Percentiles rank a stretch among this genome's conserved stretches.
Evolutionary conservation across 1,140 invertebrate genomes (phyloP).

Genomic region (Penaeus chinensis): DNA sequence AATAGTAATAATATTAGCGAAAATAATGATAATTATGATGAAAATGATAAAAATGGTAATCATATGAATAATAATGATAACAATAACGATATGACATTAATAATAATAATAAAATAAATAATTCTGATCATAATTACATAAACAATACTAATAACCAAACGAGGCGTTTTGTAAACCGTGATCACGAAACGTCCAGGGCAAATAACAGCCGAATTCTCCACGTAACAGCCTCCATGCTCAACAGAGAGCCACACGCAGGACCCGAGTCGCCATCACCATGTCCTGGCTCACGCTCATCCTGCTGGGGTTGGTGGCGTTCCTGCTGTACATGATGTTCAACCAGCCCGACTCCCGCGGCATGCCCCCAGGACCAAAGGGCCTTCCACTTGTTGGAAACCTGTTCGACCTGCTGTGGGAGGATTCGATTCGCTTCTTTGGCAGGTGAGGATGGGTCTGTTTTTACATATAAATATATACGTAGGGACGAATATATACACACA

Average conservation of each 20-base stretch:
- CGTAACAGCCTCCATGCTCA: background rate
- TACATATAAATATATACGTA: no score
- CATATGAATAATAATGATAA: no score
- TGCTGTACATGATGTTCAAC: slow-evolving; percentile 21
- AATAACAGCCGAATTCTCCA: background rate
- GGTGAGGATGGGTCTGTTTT: slow-evolving; percentile 9
- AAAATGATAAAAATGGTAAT: no score
- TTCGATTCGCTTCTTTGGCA: slow-evolving; percentile 48
- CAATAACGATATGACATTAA: no score
- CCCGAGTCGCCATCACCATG: background rate
- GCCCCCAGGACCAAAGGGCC: slow-evolving; percentile 59
- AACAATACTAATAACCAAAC: background rate
- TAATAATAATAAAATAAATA: no score
- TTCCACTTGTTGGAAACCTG: slow-evolving; percentile 59
- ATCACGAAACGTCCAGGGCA: no score
- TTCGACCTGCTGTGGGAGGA: slow-evolving; percentile 53
- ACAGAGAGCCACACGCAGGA: background rate
- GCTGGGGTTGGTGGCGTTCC: slow-evolving; percentile 32
- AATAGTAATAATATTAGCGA: no score
- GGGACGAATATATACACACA: no score
- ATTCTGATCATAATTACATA: background rate
- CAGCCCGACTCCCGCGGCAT: slow-evolving; percentile 44
- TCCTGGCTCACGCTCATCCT: slow-evolving; percentile 39
- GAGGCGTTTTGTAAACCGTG: no score
- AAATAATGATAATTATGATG: no score